Base-by-base conservation (phyloP, 2,888 invertebrate species). In the Eretmocerus hayati region DNA sequence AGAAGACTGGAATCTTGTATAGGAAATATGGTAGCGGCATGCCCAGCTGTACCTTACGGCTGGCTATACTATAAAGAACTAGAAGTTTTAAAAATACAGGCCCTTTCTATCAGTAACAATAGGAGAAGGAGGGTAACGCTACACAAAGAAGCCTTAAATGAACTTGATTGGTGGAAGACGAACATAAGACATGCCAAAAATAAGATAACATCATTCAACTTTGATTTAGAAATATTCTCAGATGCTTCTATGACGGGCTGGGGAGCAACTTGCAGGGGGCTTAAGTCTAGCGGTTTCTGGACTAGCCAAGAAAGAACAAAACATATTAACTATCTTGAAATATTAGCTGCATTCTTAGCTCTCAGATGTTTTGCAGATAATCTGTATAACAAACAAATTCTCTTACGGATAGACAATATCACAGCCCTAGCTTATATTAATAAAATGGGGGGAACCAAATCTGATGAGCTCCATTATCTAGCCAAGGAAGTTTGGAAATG, bases 361-460 rank as follows among this genome's bases (percentile, higher is more conserved):
- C 15, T 36, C 6, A 36, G 15, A 36, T 36, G n/a, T n/a, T 36
- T 36, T 36, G 36, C 30, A 30, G 8, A 8, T 11, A n/a, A 36
- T 8, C 6, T n/a, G 6, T 36, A 9, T 15, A n/a, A 36, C 6
- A 11, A 9, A 11, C 36, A n/a, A 8, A 36, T 15, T 8, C n/a
- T n/a, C n/a, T n/a, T n/a, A n/a, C n/a, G n/a, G n/a, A 36, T 36
- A 6, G 36, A 36, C n/a, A 36, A 36, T 36, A 6, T 36, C 6
- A 36, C 36, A 8, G 36, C 36, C 36, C 15, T 36, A 15, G 36
- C 36, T 11, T 36, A 36, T n/a, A 36, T 36, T 15, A 36, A 36
- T n/a, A 36, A 36, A 6, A 36, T 36, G 36, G n/a, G 36, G 6
- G 36, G 36, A 9, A 36, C 36, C n/a, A 36, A 15, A 16, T n/a